phyloP scores from a whole-genome alignment of 2,113 vertebrate species.

The Sylvietta virens region DNA sequence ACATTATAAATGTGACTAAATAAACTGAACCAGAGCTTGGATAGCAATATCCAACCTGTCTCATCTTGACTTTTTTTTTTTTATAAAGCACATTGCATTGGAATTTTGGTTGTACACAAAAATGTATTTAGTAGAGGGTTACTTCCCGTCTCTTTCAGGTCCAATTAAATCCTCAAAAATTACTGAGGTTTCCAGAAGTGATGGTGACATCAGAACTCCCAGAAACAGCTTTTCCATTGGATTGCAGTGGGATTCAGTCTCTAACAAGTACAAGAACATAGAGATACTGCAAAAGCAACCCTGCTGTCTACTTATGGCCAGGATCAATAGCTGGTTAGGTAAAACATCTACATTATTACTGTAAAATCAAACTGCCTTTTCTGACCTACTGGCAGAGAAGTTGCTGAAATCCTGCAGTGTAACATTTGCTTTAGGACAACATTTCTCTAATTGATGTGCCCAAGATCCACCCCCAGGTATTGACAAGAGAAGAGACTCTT shows the following conservation, averaged over 20 bases:
- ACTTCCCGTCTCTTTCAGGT: conserved; percentile 39
- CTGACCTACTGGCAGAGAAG: background rate
- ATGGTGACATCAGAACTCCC: conserved; percentile 33
- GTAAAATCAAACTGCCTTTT: background rate
- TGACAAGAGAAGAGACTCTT: background rate
- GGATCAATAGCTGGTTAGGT: background rate
- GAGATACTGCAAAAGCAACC: background rate
- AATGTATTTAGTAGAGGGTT: background rate
- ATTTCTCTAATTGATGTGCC: background rate
- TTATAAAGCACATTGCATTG: background rate
- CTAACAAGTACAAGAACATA: conserved; percentile 18
- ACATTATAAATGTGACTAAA: background rate
- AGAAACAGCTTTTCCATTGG: conserved; percentile 47
- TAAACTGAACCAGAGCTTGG: background rate
- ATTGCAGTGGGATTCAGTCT: conserved; percentile 15
- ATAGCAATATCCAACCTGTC: background rate
- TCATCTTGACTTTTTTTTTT: background rate
- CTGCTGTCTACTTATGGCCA: background rate
- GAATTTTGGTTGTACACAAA: conserved; percentile 20
- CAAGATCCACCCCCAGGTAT: background rate
- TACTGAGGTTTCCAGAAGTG: conserved; percentile 36
- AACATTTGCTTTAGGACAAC: background rate
- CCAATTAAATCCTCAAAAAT: conserved; percentile 59
- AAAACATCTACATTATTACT: background rate
- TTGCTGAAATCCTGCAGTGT: background rate